Evolutionary conservation across 2,113 vertebrate genomes (phyloP), one percentile per base, ranked within the genome.

Genomic region (Takifugu bimaculatus): DNA sequence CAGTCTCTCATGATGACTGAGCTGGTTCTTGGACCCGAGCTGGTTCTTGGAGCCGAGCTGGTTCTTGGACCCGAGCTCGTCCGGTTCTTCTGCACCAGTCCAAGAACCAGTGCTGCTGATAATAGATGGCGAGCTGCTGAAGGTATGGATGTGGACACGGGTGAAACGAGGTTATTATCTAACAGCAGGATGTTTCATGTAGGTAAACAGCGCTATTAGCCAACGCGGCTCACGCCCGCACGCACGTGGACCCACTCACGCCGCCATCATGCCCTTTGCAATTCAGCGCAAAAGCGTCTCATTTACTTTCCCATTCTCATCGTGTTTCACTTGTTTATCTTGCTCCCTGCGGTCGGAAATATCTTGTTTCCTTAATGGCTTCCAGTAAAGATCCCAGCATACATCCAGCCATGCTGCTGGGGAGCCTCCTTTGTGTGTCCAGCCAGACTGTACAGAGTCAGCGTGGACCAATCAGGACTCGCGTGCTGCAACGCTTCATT

Each of bases 301-400:
- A 52, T 65, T 84, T 80, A 70, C 54, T 59, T 49, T 35, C 52
- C 50, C 48, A 53, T 42, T 65, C 60, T 66, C 39, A 54, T 79
- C 56, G 74, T 71, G 85, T 77, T 75, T 67, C 54, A 71, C 63
- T 54, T 29, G 68, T 70, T 79, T 79, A 70, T 68, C 59, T 70
- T 55, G 68, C 63, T 84, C 78, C 75, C 68, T 88, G 87, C 56
- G 79, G 84, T 88, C 80, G 81, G 87, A 90, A 88, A 89, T 83
- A 78, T 88, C 85, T 84, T 80, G 84, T 86, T 90, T 85, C 84
- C 83, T 87, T 87, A 89, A 91, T 89, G 68, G 79, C 50, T 91
- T 90, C 86, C 87, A 90, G 87, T 85, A 81, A 81, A 75, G 79
- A 74, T 88, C 70, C 62, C 68, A 74, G 76, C 13, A 77, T 69